Evolutionary conservation across 2,797 vertebrate genomes (phyloP).

Genomic region (Pseudomugil gertrudae): DNA sequence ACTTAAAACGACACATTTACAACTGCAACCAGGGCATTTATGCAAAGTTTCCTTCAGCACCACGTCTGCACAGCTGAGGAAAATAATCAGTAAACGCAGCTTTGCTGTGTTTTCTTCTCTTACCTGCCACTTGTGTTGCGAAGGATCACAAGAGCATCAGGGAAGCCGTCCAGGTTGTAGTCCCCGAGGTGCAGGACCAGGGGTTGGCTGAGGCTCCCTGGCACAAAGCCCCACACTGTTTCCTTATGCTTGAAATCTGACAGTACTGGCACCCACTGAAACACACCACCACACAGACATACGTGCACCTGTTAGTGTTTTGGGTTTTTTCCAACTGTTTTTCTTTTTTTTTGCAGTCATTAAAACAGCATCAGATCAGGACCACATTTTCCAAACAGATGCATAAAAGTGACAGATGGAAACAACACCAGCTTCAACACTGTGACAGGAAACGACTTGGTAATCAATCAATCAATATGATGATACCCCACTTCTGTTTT

Average conservation of each 20-base stretch:
- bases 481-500: neutral
- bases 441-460: neutral
- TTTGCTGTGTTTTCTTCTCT: slow-evolving; percentile 20
- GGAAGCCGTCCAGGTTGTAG: slow-evolving; percentile 99
- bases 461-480: neutral
- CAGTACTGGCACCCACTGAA: slow-evolving; percentile 89
- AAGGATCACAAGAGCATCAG: slow-evolving; percentile 93
- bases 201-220: slow-evolving; percentile 73
- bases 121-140: slow-evolving; percentile 91
- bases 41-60: no score
- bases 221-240: slow-evolving; percentile 90
- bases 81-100: neutral
- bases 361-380: neutral
- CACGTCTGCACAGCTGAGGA: neutral
- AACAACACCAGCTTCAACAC: neutral
- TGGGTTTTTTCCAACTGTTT: neutral
- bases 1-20: neutral
- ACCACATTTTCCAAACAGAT: neutral
- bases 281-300: slow-evolving; percentile 7
- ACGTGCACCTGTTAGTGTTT: neutral
- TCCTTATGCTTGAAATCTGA: slow-evolving; percentile 87
- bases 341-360: no score
- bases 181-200: slow-evolving; percentile 92
- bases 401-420: neutral
- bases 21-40: neutral